phyloP scores from a whole-genome alignment of 1,140 invertebrate genomes.

The Heliconius himera region DNA sequence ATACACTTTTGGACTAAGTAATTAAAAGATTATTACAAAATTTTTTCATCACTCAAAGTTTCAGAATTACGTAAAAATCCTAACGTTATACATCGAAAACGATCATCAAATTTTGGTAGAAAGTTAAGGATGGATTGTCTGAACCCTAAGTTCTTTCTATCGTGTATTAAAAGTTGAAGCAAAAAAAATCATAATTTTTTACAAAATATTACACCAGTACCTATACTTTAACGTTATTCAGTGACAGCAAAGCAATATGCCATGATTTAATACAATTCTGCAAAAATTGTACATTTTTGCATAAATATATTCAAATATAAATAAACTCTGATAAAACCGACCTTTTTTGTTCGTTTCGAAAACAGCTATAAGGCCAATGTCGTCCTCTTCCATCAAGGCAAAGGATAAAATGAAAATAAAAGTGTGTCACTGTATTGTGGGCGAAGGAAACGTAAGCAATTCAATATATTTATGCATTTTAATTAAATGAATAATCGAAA shows the following conservation, averaged over 20 bases:
- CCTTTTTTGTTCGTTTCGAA: constrained; percentile 13
- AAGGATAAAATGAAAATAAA: constrained; percentile 18
- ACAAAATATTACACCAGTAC: too few species aligned
- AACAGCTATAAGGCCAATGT: constrained; percentile 13
- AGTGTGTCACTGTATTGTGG: background rate
- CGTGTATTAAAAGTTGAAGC: too few species aligned
- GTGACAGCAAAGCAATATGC: background rate
- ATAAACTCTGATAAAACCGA: constrained; percentile 7
- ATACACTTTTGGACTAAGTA: too few species aligned
- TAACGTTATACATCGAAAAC: too few species aligned
- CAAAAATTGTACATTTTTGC: background rate
- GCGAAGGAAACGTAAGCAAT: background rate
- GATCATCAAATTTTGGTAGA: too few species aligned
- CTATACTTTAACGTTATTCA: background rate
- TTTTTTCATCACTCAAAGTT: too few species aligned
- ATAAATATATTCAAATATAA: constrained; percentile 6
- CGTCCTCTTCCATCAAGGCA: constrained; percentile 16
- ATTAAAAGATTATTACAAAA: too few species aligned
- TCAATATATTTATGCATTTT: background rate
- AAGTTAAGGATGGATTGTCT: too few species aligned
- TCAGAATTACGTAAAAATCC: too few species aligned
- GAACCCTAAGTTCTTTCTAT: too few species aligned
- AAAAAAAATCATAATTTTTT: too few species aligned
- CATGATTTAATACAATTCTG: background rate
- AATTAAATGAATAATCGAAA: background rate